These are phyloP conservation scores for Corbicula japonica DNA, from an alignment of 2,888 invertebrate genomes.

Conservation along the genomic window DNA sequence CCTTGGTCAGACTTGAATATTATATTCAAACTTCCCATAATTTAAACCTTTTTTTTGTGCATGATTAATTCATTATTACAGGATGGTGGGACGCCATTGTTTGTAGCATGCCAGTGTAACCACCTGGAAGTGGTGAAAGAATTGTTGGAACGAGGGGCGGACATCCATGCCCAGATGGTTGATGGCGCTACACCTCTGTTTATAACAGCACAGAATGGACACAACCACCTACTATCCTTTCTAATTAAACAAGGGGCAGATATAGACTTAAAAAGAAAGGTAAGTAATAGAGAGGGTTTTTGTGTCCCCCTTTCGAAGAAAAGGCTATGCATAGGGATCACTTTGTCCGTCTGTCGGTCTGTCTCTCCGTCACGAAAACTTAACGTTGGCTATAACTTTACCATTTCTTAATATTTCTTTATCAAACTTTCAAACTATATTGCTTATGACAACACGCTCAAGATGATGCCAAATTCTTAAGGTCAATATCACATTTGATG, in stretches of 20 bases:
- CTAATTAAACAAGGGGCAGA: conserved; percentile 84
- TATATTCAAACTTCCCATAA: not conserved
- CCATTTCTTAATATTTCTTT: no score
- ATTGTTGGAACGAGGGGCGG: conserved; percentile 92
- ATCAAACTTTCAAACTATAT: no score
- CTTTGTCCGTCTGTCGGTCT: no score
- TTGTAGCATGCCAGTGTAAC: conserved; percentile 97
- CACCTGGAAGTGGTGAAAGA: conserved; percentile 93
- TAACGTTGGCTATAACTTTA: no score
- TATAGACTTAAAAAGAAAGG: conserved; percentile 83
- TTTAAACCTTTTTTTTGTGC: not conserved
- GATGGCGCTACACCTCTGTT: conserved; percentile 93
- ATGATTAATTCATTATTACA: conserved; percentile 85
- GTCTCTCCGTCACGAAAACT: no score
- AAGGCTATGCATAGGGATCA: no score
- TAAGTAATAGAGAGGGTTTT: no score
- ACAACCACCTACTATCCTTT: conserved; percentile 87
- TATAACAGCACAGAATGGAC: conserved; percentile 98
- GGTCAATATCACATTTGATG: no score
- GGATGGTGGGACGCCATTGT: conserved; percentile 96
- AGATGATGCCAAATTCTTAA: no score
- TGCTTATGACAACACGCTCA: no score
- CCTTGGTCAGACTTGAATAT: no score
- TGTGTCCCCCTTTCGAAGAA: no score
- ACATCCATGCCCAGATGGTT: conserved; percentile 91